Evolutionary conservation across 2,797 vertebrate species (phyloP), one percentile per base, ranked within the genome.

Genomic region (Siniperca scherzeri): DNA sequence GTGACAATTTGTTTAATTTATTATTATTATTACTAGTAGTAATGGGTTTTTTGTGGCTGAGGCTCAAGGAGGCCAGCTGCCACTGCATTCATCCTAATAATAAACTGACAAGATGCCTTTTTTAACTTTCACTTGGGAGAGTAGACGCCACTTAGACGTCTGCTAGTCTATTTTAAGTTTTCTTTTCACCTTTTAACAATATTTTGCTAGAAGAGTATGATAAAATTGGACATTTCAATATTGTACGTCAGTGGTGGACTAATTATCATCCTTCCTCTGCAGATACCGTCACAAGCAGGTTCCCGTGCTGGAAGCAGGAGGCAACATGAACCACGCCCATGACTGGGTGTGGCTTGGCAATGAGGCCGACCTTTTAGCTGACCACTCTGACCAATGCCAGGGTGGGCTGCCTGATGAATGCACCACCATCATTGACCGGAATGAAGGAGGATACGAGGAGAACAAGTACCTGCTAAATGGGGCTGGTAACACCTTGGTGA

Each of bases 291-390:
- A 99, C 96, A 99, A 99, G 94, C 97, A 98, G 84, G 96, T 98
- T 7, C 96, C 98, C 0, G 97, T 97, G 75, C 96, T 97, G 1
- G 97, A 99, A 88, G 97, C 98, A 59, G 97, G 94, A 19, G 94
- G 97, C 87, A 98, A 97, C 93, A 97, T 98, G 91, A 98, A 99
- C 82, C 98, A 99, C 69, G 98, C 98, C 78, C 98, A 99, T 2
- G 98, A 99, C 86, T 99, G 98, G 98, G 98, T 99, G 78, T 98
- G 98, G 98, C 97, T 99, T 3, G 97, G 97, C 74, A 98, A 98
- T 1, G 97, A 98, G 89, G 96, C 97, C 0, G 98, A 99, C 82
- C 96, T 98, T 16, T 83, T 98, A 88, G 97, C 97, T 57, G 97
- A 97, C 85, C 96, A 95, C 87, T 1, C 95, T 7, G 97, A 98